These are phyloP conservation scores for Cyprinodon tularosa DNA, from an alignment of 2,113 vertebrate genomes.

Conservation along the genomic window DNA sequence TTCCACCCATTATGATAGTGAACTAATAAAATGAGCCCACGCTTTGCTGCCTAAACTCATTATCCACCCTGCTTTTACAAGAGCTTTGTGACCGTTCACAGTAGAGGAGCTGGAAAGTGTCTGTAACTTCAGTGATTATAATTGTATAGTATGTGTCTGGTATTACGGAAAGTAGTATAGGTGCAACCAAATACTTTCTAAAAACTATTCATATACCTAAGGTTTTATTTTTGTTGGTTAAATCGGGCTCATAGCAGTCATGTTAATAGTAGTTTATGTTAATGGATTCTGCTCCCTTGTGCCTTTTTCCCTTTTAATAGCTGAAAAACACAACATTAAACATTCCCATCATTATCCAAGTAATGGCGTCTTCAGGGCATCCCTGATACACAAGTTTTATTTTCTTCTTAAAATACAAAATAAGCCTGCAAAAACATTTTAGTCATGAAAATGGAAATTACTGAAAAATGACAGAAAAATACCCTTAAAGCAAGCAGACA, in stretches of 20 bases:
- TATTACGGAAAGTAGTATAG: neutral
- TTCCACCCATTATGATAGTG: neutral
- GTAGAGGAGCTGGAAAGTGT: neutral
- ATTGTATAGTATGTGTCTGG: neutral
- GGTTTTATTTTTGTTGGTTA: neutral
- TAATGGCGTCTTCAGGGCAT: neutral
- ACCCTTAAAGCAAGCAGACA: neutral
- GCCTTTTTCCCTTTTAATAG: neutral
- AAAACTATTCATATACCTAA: neutral
- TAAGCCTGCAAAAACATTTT: neutral
- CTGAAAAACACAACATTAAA: conserved; percentile 6
- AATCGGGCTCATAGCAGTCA: neutral
- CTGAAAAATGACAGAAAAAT: too few species aligned
- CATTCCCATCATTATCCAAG: neutral
- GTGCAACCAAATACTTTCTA: neutral
- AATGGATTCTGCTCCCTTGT: neutral
- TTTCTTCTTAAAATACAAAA: neutral
- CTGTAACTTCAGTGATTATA: conserved; percentile 8
- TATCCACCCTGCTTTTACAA: conserved; percentile 15
- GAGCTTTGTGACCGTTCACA: neutral
- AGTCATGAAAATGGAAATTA: neutral
- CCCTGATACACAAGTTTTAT: neutral
- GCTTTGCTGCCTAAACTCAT: conserved; percentile 47
- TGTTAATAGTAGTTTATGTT: neutral
- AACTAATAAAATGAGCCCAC: conserved; percentile 5